Evolutionary conservation across 2,797 vertebrate species (phyloP).

Genomic region (Spea hammondii): DNA sequence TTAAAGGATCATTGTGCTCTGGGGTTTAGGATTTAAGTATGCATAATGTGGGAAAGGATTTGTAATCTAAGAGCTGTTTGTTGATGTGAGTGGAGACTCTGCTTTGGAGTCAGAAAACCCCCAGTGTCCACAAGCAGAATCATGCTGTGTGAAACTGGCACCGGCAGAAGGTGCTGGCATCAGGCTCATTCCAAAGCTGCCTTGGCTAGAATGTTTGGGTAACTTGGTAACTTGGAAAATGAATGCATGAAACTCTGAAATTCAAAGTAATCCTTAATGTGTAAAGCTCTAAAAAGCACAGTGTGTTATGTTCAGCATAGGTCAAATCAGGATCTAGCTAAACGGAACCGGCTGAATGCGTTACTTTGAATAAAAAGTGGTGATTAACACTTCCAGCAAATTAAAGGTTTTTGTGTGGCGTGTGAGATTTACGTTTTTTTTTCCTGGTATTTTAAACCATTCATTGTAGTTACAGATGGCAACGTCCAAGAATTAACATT

Average conservation of each 20-base stretch:
- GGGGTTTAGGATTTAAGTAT: too few species aligned
- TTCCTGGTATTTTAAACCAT: too few species aligned
- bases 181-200: neutral
- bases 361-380: neutral
- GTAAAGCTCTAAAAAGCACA: slow-evolving; percentile 10
- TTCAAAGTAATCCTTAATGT: slow-evolving; percentile 18
- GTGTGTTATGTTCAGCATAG: slow-evolving; percentile 15
- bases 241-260: slow-evolving; percentile 11
- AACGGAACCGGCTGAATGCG: neutral
- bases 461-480: too few species aligned
- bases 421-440: too few species aligned
- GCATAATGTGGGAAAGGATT: neutral
- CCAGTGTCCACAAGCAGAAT: neutral
- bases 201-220: slow-evolving; percentile 17
- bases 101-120: slow-evolving; percentile 6
- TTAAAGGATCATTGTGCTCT: too few species aligned
- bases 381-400: neutral
- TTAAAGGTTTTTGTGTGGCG: too few species aligned
- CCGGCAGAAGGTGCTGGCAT: slow-evolving; percentile 9
- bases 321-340: slow-evolving; percentile 7
- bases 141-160: slow-evolving; percentile 20
- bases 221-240: slow-evolving; percentile 24
- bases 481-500: too few species aligned
- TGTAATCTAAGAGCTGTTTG: neutral
- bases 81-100: slow-evolving; percentile 3